A percentile compares a stretch with the other conserved stretches of the same genome.
Conservation (phyloP, 2,888 invertebrate genomes). For the Rhynchonema sp. region DNA sequence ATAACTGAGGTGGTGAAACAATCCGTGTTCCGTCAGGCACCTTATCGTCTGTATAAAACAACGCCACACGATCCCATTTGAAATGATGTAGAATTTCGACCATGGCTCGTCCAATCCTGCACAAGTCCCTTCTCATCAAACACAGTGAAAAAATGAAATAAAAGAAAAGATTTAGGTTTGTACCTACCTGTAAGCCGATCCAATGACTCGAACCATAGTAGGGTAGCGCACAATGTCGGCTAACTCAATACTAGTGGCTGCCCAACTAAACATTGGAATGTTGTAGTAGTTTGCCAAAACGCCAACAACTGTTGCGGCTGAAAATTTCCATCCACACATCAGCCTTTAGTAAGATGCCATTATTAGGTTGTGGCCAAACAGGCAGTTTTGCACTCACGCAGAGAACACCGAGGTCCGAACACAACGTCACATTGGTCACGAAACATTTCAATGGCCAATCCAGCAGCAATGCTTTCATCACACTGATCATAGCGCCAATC, state of each 20-base stretch:
- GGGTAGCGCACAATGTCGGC: slow-evolving; percentile 11
- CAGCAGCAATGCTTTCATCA: slow-evolving; percentile 7
- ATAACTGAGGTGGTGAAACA: not conserved
- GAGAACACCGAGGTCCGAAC: not conserved
- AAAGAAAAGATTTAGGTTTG: no score
- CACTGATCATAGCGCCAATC: slow-evolving; percentile 7
- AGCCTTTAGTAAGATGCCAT: not conserved
- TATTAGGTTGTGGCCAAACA: not conserved
- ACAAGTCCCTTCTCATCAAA: no score
- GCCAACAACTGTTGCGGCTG: slow-evolving; percentile 12
- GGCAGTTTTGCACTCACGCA: not conserved
- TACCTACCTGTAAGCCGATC: slow-evolving; percentile 3
- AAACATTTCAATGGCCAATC: slow-evolving; percentile 3
- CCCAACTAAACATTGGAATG: slow-evolving; percentile 14
- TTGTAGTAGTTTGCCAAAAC: slow-evolving; percentile 13
- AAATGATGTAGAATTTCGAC: slow-evolving; percentile 12
- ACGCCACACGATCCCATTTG: slow-evolving; percentile 14
- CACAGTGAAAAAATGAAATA: no score
- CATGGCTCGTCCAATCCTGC: slow-evolving; percentile 13
- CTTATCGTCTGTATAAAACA: slow-evolving; percentile 13
- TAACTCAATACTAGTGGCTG: slow-evolving; percentile 10
- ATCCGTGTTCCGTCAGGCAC: not conserved
- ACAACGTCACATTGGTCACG: slow-evolving; percentile 2
- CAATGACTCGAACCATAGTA: slow-evolving; percentile 7
- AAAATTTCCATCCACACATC: not conserved